Conservation (phyloP, 1,140 invertebrate genomes). For the Teleopsis dalmanni region DNA sequence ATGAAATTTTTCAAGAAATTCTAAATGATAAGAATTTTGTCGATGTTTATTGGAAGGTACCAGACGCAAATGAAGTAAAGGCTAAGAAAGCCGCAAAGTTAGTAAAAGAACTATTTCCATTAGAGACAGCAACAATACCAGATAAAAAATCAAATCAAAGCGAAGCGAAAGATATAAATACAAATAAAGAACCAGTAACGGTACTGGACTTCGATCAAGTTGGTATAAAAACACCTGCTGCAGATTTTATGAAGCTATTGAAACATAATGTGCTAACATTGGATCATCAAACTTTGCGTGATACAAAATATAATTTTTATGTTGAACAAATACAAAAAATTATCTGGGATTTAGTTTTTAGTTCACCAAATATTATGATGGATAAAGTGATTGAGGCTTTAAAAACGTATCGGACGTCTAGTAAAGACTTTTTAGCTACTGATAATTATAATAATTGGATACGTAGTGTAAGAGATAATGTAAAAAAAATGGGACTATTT, state of each 20-base stretch:
- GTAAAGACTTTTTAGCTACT: constrained; percentile 25
- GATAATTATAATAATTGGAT: constrained; percentile 33
- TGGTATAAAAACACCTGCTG: constrained; percentile 17
- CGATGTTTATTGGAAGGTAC: constrained; percentile 31
- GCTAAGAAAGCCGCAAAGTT: constrained; percentile 23
- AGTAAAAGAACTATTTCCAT: constrained; percentile 29
- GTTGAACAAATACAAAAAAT: constrained; percentile 20
- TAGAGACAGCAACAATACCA: no score
- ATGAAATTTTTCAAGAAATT: constrained; percentile 12
- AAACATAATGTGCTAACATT: constrained; percentile 14
- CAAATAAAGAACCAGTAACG: background rate
- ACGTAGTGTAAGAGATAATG: constrained; percentile 17
- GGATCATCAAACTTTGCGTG: constrained; percentile 20
- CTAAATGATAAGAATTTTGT: constrained; percentile 21
- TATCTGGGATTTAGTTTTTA: constrained; percentile 3
- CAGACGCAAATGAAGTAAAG: constrained; percentile 26
- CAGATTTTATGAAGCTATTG: constrained; percentile 26
- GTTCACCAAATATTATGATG: constrained; percentile 5
- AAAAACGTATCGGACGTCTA: constrained; percentile 21
- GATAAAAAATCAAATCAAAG: constrained; percentile 8
- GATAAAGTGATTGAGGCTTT: constrained; percentile 21
- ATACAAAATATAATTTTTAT: constrained; percentile 22
- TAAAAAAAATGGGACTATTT: constrained; percentile 9
- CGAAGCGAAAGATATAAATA: background rate
- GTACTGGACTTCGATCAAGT: constrained; percentile 17